A percentile compares a stretch with the other conserved stretches of the same genome.
Conservation (phyloP, 2,888 invertebrate genomes). For the Operophtera brumata region DNA sequence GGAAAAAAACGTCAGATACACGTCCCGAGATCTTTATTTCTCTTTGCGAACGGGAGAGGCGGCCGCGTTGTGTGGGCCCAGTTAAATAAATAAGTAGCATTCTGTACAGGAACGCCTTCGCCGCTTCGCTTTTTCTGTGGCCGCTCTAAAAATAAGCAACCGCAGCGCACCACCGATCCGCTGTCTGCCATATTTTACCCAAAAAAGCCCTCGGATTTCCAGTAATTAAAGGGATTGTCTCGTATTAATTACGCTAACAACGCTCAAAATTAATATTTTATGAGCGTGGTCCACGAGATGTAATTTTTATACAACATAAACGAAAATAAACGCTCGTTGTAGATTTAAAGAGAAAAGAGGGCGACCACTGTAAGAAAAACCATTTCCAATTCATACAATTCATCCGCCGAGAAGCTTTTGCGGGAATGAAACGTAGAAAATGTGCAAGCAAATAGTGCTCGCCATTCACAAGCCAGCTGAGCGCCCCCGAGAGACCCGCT, state of each 20-base stretch:
- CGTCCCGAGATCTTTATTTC: conserved; percentile 38
- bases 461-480: conserved; percentile 47
- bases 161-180: conserved; percentile 34
- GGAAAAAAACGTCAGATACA: conserved; percentile 34
- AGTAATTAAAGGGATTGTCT: conserved; percentile 43
- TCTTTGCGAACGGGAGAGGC: conserved; percentile 45
- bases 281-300: not conserved
- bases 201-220: conserved; percentile 39
- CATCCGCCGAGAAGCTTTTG: conserved; percentile 33
- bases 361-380: conserved; percentile 31
- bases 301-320: not conserved
- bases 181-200: conserved; percentile 40
- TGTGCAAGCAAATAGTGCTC: conserved; percentile 50
- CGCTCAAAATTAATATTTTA: conserved; percentile 2
- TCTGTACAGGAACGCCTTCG: conserved; percentile 64
- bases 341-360: conserved; percentile 1
- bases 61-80: conserved; percentile 53
- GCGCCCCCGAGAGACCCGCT: conserved; percentile 44
- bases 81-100: conserved; percentile 70
- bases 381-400: conserved; percentile 40
- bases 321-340: conserved; percentile 1
- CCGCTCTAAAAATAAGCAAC: conserved; percentile 64
- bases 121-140: conserved; percentile 73
- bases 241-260: conserved; percentile 23
- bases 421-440: conserved; percentile 44